phyloP scores from a whole-genome alignment of 1,140 invertebrate genomes.

The Babylonia areolata region DNA sequence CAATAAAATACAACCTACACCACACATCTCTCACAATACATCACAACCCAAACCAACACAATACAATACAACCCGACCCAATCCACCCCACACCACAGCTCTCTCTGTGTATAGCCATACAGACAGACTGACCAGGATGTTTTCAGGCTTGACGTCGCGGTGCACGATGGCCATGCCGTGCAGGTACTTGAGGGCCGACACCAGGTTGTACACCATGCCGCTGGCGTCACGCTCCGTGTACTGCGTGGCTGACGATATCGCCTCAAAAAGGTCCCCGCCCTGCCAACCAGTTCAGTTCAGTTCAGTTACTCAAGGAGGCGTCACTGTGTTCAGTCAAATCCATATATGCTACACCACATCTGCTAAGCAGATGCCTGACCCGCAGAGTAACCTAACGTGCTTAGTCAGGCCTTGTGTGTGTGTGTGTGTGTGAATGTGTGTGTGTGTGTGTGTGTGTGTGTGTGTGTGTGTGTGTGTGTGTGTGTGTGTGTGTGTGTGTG shows the following conservation, averaged over 20 bases:
- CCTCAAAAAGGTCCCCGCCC: slow-evolving; percentile 76
- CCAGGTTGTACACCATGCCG: slow-evolving; percentile 72
- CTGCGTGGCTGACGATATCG: slow-evolving; percentile 70
- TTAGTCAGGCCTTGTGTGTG: neutral
- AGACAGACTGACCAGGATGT: slow-evolving; percentile 75
- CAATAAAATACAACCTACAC: too few species aligned
- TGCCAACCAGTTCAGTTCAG: slow-evolving; percentile 25
- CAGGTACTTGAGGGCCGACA: slow-evolving; percentile 75
- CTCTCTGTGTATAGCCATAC: too few species aligned
- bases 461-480: neutral
- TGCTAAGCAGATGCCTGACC: too few species aligned
- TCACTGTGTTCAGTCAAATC: too few species aligned
- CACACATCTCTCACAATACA: too few species aligned
- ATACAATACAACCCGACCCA: too few species aligned
- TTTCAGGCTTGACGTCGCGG: slow-evolving; percentile 77
- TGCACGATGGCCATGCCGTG: slow-evolving; percentile 75
- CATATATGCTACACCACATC: too few species aligned
- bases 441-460: neutral
- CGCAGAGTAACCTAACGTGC: too few species aligned
- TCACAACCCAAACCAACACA: too few species aligned
- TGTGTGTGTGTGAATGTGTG: neutral
- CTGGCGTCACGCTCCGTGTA: slow-evolving; percentile 75
- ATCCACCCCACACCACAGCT: too few species aligned
- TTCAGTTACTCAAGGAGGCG: too few species aligned
- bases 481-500: neutral